These are phyloP conservation scores for Seira musarum DNA, from an alignment of 2,888 invertebrate species.

Conservation along the genomic window DNA sequence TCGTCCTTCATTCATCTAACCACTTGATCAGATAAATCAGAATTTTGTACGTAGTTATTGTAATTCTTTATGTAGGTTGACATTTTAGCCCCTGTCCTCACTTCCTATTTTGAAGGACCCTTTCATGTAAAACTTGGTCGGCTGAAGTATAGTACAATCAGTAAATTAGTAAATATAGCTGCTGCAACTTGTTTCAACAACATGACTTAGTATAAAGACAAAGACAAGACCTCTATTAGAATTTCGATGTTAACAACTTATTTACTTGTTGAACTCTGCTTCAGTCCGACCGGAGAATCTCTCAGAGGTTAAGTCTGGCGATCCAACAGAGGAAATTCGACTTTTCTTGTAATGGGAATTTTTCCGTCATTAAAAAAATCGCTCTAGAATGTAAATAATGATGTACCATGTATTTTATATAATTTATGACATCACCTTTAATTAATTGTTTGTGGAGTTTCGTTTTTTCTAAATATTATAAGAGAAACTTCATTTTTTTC, in stretches of 20 bases:
- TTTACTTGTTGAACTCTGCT: background rate
- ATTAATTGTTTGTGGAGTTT: background rate
- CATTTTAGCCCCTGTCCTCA: too few species aligned
- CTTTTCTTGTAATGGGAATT: background rate
- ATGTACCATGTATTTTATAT: slow-evolving; percentile 8
- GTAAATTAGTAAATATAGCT: too few species aligned
- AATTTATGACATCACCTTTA: background rate
- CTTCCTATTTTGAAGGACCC: too few species aligned
- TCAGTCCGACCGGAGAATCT: background rate
- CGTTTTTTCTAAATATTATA: background rate
- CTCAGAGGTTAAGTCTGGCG: slow-evolving; percentile 15
- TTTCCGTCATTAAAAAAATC: slow-evolving; percentile 10
- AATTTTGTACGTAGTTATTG: too few species aligned
- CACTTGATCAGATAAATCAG: too few species aligned
- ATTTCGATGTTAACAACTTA: too few species aligned
- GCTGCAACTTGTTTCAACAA: too few species aligned
- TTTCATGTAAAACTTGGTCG: background rate
- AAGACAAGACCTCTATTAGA: too few species aligned
- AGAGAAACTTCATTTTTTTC: background rate
- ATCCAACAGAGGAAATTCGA: slow-evolving; percentile 7
- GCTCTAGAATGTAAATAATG: slow-evolving; percentile 11
- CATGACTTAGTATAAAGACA: too few species aligned
- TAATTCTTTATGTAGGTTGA: too few species aligned
- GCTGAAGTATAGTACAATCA: background rate
- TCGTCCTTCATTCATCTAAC: too few species aligned